phyloP scores from a whole-genome alignment of 2,797 vertebrate genomes.

The Gambelia wislizenii region DNA sequence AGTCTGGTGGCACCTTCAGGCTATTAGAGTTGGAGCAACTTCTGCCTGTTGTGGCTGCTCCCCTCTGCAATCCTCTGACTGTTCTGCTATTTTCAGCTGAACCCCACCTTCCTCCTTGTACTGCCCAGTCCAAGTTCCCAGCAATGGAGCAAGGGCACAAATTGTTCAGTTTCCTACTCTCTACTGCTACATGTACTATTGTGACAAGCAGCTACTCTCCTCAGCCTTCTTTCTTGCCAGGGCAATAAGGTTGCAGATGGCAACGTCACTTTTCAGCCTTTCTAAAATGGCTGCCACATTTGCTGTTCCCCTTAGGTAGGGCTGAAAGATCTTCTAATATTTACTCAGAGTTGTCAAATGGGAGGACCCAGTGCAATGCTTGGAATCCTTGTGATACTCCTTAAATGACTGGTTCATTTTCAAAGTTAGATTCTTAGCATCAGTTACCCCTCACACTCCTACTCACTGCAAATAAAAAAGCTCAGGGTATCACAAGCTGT shows the following conservation, averaged over 20 bases:
- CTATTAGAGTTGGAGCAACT: background rate
- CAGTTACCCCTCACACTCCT: background rate
- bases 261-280: background rate
- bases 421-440: background rate
- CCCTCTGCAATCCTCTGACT: background rate
- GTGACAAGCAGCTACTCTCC: background rate
- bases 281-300: background rate
- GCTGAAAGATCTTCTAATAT: background rate
- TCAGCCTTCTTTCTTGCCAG: background rate
- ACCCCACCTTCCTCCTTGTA: background rate
- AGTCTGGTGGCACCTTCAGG: background rate
- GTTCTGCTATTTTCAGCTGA: background rate
- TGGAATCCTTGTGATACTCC: background rate
- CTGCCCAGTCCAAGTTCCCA: background rate
- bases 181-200: background rate
- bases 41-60: background rate
- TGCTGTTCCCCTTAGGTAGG: background rate
- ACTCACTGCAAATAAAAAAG: background rate
- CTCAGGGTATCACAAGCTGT: background rate
- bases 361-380: background rate
- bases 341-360: background rate
- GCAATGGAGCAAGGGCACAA: background rate
- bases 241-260: background rate
- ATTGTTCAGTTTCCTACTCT: background rate
- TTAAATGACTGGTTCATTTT: background rate